Conservation (phyloP, 2,113 vertebrate species). For the Callopanchax toddi region DNA sequence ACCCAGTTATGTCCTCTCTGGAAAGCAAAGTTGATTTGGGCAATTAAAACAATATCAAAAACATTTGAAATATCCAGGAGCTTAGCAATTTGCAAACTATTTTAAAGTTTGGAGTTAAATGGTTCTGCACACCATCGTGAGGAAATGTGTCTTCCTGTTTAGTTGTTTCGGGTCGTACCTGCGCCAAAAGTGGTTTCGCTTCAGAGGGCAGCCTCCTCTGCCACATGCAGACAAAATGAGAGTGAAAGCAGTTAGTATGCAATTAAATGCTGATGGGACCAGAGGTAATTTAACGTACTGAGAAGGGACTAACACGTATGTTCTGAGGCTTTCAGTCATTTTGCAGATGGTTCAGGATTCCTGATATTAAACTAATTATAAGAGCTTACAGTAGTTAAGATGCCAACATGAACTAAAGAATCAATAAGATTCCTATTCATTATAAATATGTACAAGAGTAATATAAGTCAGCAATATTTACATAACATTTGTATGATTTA, state of each 20-base stretch:
- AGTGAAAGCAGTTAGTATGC: conserved; percentile 25
- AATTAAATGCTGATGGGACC: conserved; percentile 8
- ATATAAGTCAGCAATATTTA: conserved; percentile 44
- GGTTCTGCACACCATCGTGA: not conserved
- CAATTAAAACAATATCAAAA: conserved; percentile 29
- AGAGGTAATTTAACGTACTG: conserved; percentile 19
- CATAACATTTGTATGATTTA: conserved; percentile 30
- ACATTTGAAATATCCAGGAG: conserved; percentile 24
- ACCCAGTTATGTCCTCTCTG: conserved; percentile 16
- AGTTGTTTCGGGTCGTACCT: not conserved
- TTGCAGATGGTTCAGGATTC: conserved; percentile 49
- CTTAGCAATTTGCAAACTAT: conserved; percentile 42
- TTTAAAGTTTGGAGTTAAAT: conserved; percentile 39
- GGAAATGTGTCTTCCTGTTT: conserved; percentile 12
- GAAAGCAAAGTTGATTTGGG: conserved; percentile 9
- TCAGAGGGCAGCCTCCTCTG: conserved; percentile 13
- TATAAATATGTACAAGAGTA: conserved; percentile 42
- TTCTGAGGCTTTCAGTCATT: conserved; percentile 46
- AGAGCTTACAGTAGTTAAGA: conserved; percentile 43
- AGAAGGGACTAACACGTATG: conserved; percentile 25
- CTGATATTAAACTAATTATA: conserved; percentile 57
- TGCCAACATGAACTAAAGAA: conserved; percentile 46
- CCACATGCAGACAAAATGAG: conserved; percentile 16
- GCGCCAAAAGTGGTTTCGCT: conserved; percentile 3
- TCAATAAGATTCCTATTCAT: conserved; percentile 26